A percentile compares a stretch with the other conserved stretches of the same genome.
phyloP scores from a whole-genome alignment of 2,888 invertebrate genomes.

The Tachina grossa region DNA sequence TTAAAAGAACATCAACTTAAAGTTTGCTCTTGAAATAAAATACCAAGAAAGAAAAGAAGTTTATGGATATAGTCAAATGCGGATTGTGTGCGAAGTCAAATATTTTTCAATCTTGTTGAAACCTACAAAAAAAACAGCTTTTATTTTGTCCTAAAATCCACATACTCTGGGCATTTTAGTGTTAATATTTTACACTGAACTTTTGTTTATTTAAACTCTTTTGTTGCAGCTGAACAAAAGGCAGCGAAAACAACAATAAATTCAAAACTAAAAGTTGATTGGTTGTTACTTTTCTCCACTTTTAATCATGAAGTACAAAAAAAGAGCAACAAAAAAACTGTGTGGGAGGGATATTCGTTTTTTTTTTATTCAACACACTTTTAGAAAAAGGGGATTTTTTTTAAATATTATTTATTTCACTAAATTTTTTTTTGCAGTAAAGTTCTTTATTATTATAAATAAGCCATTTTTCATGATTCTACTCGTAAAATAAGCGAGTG shows the following conservation, averaged over 20 bases:
- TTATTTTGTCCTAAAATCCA: too few relatives aligned
- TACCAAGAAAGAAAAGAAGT: too few relatives aligned
- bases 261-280: constrained; percentile 72
- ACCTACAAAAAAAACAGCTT: too few relatives aligned
- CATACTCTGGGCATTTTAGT: constrained; percentile 7
- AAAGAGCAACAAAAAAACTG: constrained; percentile 25
- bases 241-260: constrained; percentile 50
- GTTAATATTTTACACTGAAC: constrained; percentile 32
- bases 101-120: too few relatives aligned
- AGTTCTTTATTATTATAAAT: constrained; percentile 58
- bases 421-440: constrained; percentile 20
- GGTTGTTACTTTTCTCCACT: constrained; percentile 52
- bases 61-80: too few relatives aligned
- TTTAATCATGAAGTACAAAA: constrained; percentile 25
- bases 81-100: too few relatives aligned
- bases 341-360: constrained; percentile 53
- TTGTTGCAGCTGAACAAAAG: constrained; percentile 61
- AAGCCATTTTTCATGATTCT: constrained; percentile 59
- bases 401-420: neutral
- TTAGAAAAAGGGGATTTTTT: constrained; percentile 37
- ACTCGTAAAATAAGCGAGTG: neutral
- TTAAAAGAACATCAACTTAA: too few relatives aligned
- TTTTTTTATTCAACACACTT: neutral
- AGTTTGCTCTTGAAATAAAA: too few relatives aligned
- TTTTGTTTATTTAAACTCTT: constrained; percentile 60